Evolutionary conservation across 1,140 invertebrate species (phyloP), one percentile per base, ranked within the genome.

Genomic region (Popillia japonica): DNA sequence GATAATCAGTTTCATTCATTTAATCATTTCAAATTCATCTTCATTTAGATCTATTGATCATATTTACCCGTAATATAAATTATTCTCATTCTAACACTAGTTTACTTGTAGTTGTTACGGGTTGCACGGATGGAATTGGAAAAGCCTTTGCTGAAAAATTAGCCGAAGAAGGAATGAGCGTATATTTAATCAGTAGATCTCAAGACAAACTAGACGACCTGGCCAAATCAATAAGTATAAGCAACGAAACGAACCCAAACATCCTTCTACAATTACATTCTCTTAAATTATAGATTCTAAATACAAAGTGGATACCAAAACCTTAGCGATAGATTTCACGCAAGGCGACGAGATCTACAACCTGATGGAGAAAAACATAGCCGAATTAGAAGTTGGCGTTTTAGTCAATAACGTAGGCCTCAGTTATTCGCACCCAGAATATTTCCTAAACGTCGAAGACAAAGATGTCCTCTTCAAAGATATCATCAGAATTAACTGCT

Each of bases 341-440:
- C 87, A 90, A 79, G 88, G 86, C 3, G 89, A 90, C 2, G 87
- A 90, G 10, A 94, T 97, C 48, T 98, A 96, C 84, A 88, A 92
- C 0, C 91, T 90, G 76, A 96, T 98, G 72, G 89, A 91, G 27
- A 91, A 92, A 81, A 90, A 94, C 76, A 89, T 97, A 8, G 87
- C 88, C 8, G 94, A 92, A 2, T 88, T 99, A 1, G 96, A 99
- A 85, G 93, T 99, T 78, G 97, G 96, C 0, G 93, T 97, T 17
- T 88, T 99, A 9, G 92, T 99, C 6, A 99, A 99, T 87, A 99
- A 99, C 89, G 97, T 98, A 0, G 98, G 98, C 3, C 92, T 96
- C 79, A 96, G 95, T 75, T 98, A 98, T 86, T 88, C 92, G 0
- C 92, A 95, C 86, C 97, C 98, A 0, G 94, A 96, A 84, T 93